A percentile compares a stretch with the other conserved stretches of the same genome.
Evolutionary conservation across 1,140 invertebrate genomes (phyloP).

Genomic region (Formica exsecta): DNA sequence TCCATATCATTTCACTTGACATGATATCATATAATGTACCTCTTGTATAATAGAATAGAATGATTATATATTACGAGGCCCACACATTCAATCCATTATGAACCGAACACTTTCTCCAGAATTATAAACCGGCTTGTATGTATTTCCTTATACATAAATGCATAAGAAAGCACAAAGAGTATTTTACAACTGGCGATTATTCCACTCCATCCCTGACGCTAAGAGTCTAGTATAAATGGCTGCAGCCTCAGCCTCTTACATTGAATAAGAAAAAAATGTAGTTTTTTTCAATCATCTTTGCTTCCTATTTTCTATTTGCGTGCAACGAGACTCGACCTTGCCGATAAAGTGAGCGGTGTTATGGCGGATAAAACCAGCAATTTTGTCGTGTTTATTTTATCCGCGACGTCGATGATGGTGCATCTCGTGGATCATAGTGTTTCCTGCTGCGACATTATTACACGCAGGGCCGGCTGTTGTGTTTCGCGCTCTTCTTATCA

Average conservation of each 20-base stretch:
- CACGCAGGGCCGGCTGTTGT: background rate
- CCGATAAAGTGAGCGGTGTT: background rate
- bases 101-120: background rate
- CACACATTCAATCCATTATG: background rate
- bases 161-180: background rate
- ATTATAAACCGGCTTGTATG: background rate
- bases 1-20: background rate
- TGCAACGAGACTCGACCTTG: background rate
- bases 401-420: constrained; percentile 57
- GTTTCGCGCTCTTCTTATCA: background rate
- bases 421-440: constrained; percentile 65
- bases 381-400: constrained; percentile 70
- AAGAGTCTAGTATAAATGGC: constrained; percentile 19
- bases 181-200: constrained; percentile 2
- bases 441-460: constrained; percentile 42
- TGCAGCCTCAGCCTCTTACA: background rate
- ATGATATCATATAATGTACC: background rate
- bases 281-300: constrained; percentile 17
- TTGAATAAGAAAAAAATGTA: background rate
- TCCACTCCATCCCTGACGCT: background rate
- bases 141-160: background rate
- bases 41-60: constrained; percentile 13
- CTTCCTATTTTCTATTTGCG: background rate
- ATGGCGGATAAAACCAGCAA: constrained; percentile 24
- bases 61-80: background rate